phyloP scores from a whole-genome alignment of 23 tunicate species.

The Corella eumyota region DNA sequence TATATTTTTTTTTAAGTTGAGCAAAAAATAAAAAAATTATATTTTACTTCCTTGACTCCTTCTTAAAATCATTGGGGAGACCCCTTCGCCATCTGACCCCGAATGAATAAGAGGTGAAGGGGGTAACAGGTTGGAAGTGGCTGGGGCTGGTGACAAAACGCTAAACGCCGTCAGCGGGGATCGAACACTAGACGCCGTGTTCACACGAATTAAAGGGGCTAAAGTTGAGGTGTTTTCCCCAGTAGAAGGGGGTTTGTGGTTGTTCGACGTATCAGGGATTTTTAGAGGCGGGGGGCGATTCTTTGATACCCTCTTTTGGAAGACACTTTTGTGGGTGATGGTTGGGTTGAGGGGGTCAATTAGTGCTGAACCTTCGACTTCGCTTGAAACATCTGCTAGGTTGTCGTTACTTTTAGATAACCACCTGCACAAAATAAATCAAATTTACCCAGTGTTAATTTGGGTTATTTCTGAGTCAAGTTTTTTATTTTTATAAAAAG shows the following conservation, averaged over 20 bases:
- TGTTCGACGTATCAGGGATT: conserved; percentile 1
- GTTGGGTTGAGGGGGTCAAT: conserved; percentile 1
- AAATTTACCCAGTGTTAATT: too few species aligned
- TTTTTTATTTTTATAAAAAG: too few species aligned
- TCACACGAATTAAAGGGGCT: conserved; percentile 1
- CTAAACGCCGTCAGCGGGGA: neutral
- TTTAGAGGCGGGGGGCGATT: conserved; percentile 5
- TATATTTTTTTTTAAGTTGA: neutral
- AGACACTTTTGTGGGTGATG: too few species aligned
- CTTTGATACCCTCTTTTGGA: conserved; percentile 1
- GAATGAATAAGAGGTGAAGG: neutral
- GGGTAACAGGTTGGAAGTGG: conserved; percentile 2
- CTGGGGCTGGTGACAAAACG: neutral
- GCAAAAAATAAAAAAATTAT: too few species aligned
- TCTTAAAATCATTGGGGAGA: too few species aligned
- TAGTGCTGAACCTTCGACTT: too few species aligned
- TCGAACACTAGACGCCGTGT: conserved; percentile 1
- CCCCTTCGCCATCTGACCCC: neutral
- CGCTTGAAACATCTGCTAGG: too few species aligned
- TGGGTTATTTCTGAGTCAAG: too few species aligned
- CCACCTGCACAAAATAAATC: too few species aligned
- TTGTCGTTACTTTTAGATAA: too few species aligned
- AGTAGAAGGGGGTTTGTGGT: neutral
- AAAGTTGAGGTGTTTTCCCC: neutral
- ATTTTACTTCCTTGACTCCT: too few species aligned